A percentile compares a stretch with the other conserved stretches of the same genome.
These are phyloP conservation scores for Ruditapes philippinarum DNA, from an alignment of 1,140 invertebrate species.

Conservation along the genomic window DNA sequence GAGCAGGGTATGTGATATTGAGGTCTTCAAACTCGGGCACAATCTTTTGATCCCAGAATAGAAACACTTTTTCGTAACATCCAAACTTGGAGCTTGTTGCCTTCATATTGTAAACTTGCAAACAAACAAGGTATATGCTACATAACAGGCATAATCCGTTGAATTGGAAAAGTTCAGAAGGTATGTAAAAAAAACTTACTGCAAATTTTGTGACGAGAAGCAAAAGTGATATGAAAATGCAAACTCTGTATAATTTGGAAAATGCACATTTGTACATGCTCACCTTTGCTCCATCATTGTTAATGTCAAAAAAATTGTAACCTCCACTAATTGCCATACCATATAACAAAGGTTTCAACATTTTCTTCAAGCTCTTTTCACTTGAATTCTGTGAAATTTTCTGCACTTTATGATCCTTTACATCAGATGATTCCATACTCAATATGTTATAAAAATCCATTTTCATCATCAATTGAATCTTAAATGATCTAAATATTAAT, in stretches of 20 bases:
- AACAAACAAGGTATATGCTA: neutral
- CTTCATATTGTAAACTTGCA: neutral
- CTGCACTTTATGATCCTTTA: neutral
- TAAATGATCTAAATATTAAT: too few species aligned
- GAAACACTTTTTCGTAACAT: neutral
- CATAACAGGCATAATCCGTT: neutral
- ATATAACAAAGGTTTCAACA: constrained; percentile 20
- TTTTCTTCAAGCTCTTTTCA: constrained; percentile 8
- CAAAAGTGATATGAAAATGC: neutral
- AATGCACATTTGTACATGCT: neutral
- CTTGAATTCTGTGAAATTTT: neutral
- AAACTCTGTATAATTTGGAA: neutral
- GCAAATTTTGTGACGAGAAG: neutral
- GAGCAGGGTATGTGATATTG: neutral
- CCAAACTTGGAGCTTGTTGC: neutral
- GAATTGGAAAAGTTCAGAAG: neutral
- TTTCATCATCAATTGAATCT: too few species aligned
- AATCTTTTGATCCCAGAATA: constrained; percentile 31
- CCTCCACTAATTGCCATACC: neutral
- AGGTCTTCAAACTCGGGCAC: neutral
- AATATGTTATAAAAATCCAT: too few species aligned
- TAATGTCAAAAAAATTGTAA: constrained; percentile 42
- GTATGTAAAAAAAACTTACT: neutral
- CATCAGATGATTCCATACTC: too few species aligned
- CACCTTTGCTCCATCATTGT: neutral